Base-by-base conservation (phyloP, 2,888 invertebrate genomes). In the Clepsis dumicolana region DNA sequence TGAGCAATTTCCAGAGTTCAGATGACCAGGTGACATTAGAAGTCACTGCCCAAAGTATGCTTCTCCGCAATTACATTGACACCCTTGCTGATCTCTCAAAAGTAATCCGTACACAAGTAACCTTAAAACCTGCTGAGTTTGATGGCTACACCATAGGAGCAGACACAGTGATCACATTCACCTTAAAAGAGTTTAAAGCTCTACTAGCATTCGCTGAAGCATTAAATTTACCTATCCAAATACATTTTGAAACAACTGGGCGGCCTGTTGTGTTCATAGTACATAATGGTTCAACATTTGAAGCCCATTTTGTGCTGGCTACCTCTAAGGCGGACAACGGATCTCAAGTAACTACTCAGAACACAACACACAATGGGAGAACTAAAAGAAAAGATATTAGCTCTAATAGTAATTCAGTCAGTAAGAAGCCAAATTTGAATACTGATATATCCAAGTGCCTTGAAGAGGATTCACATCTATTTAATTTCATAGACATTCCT, bases 11-110 rank as follows among this genome's bases (percentile, higher is more conserved):
- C 80, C 97, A 97, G 86, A 94, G 90, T 71, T 94, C 94, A 54
- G 97, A 97, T 87, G 96, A 97, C 74, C 98, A 98, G 90, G 94
- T 98, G 10, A 97, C 97, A 16, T 82, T 98, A 48, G 96, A 96
- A 83, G 96, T 96, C 4, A 93, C 94, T 48, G 83, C 94, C 50
- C 94, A 95, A 54, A 95, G 94, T 76, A 88, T 97, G 41, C 85
- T 95, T 2, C 91, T 97, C 5, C 95, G 97, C 75, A 98, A 98
- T 88, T 98, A 97, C 86, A 94, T 96, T 60, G 96, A 97, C 79
- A 96, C 95, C 65, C 92, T 89, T 72, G 80, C 91, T 78, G 93
- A 95, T 87, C 95, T 96, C 75, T 93, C 95, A 3, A 96, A 96
- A 86, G 94, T 96, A 66, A 96, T 97, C 82, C 94, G 96, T 72